Evolutionary conservation across 2,113 vertebrate genomes (phyloP).

Genomic region (Gorsachius goisagi): DNA sequence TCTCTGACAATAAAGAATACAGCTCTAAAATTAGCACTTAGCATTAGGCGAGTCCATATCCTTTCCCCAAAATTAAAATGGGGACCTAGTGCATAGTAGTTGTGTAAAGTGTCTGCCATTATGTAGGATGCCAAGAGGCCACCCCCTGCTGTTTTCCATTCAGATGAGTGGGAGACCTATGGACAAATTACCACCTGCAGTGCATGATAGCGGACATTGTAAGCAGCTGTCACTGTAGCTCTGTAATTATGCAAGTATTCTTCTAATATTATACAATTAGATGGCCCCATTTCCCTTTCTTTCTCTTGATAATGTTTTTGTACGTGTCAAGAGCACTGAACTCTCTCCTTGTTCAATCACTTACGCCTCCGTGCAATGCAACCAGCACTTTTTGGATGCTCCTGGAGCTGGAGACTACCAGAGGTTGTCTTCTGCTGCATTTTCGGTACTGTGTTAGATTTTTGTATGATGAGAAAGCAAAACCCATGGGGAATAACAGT

Average conservation of each 20-base stretch:
- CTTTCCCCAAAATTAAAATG: conserved; percentile 43
- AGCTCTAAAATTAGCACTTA: neutral
- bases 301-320: conserved; percentile 51
- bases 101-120: conserved; percentile 53
- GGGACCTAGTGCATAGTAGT: neutral
- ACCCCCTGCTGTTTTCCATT: conserved; percentile 34
- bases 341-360: neutral
- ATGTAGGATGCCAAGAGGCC: conserved; percentile 11
- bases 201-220: neutral
- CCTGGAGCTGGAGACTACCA: neutral
- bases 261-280: conserved; percentile 61
- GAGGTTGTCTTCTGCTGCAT: neutral
- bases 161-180: conserved; percentile 50
- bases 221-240: conserved; percentile 50
- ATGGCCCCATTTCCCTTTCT: conserved; percentile 48
- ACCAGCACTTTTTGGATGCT: neutral
- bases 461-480: neutral
- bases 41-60: neutral
- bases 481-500: neutral
- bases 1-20: neutral
- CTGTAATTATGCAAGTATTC: conserved; percentile 64
- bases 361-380: neutral
- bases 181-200: conserved; percentile 66
- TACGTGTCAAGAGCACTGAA: conserved; percentile 51
- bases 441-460: neutral